Evolutionary conservation across 2,888 invertebrate genomes (phyloP).

Genomic region (Cantharis rufa): DNA sequence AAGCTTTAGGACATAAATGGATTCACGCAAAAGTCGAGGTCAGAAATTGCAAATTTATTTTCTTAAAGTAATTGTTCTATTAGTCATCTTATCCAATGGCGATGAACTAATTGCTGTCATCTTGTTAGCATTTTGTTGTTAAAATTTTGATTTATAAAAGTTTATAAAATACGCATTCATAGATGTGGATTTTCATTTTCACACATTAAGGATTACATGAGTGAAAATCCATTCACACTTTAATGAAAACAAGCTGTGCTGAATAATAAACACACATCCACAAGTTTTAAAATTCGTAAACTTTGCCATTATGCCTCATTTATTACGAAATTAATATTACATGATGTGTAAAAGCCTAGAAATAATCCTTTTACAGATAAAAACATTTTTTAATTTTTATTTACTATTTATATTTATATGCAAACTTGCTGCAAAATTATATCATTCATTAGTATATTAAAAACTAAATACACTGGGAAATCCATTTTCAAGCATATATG

Average conservation of each 20-base stretch:
- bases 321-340: neutral
- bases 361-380: neutral
- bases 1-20: conserved; percentile 6
- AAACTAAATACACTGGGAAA: no score
- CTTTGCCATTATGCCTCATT: neutral
- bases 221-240: neutral
- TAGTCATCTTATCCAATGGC: conserved; percentile 1
- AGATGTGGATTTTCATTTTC: neutral
- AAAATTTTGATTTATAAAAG: no score
- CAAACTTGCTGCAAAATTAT: no score
- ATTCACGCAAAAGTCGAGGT: neutral
- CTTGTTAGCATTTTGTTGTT: no score
- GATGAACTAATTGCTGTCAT: neutral
- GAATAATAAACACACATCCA: neutral
- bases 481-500: no score
- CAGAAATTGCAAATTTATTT: conserved; percentile 6
- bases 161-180: neutral
- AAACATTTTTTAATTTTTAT: neutral
- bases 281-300: neutral
- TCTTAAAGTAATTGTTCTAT: conserved; percentile 9
- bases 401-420: neutral
- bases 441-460: no score
- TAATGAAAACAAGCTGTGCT: neutral
- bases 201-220: neutral
- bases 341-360: neutral